Base-by-base conservation (phyloP, 2,888 invertebrate genomes). In the Lepidonotus clava region DNA sequence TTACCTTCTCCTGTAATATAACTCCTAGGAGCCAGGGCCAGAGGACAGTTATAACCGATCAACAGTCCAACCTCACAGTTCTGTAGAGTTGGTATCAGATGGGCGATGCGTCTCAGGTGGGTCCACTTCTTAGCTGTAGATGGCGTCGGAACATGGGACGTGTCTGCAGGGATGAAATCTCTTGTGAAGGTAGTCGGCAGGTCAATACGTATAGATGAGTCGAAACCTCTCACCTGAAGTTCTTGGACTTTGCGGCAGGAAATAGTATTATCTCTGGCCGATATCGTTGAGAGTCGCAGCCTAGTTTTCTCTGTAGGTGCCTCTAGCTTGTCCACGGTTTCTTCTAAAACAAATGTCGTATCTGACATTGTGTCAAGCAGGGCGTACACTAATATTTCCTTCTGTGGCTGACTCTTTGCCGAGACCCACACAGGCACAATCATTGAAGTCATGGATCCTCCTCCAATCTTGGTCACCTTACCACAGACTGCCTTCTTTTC, bases 321-420 rank as follows among this genome's bases (percentile, higher is more conserved):
- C 46, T 86, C 85, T 14, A 90, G 61, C 5, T 40, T 46, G 32
- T 84, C 46, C 51, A 61, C 38, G 11, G 88, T 89, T 21, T 86
- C 66, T 0, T 88, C 86, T 1, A 87, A 40, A n/a, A 89, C 61
- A 36, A 83, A 40, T n/a, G n/a, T n/a, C 5, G 89, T 89, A 77
- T 90, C 89, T n/a, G 86, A 85, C 41, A 89, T 88, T 18, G 89
- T 87, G 84, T 90, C 90, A 0, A 90, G 53, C 24, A 90, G 40
- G 0, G 89, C 90, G 86, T 90, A 90, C 0, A 90, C 87, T 2
- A 90, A 51, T 14, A n/a, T 32, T 86, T 90, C 90, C 32, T 40
- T 40, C 6, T 86, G 56, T 32, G 89, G 90, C 21, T 83, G 77
- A 14, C 80, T 41, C 4, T 53, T 24, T 71, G 77, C 84, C 4